Percentiles rank a stretch among this genome's conserved stretches.
These are phyloP conservation scores for Lamellibrachia luymesi DNA, from an alignment of 1,140 invertebrate genomes.

Conservation along the genomic window DNA sequence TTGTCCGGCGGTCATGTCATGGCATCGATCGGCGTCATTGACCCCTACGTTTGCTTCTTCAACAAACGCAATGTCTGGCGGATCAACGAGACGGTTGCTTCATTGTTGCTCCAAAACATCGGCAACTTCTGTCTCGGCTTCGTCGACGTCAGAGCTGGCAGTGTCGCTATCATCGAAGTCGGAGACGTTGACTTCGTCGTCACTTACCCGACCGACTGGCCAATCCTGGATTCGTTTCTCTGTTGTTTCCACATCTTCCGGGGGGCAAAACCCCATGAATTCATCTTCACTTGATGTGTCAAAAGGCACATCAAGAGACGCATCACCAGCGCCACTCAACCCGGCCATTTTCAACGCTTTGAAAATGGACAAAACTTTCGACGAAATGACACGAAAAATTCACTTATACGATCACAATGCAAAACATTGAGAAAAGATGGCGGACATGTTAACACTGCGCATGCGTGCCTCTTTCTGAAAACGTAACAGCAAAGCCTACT, in stretches of 20 bases:
- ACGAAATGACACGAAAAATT: constrained; percentile 5
- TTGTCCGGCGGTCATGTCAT: too few species aligned
- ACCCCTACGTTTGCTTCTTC: neutral
- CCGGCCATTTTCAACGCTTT: neutral
- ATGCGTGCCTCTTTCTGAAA: constrained; percentile 12
- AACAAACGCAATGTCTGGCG: neutral
- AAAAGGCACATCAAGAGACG: constrained; percentile 6
- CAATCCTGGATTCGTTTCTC: neutral
- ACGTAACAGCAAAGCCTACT: neutral
- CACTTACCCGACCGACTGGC: neutral
- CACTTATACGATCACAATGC: constrained; percentile 10
- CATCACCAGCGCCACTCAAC: neutral
- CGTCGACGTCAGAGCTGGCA: neutral
- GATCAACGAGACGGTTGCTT: neutral
- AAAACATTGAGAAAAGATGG: constrained; percentile 10
- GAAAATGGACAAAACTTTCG: neutral
- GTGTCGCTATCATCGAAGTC: neutral
- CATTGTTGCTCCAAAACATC: neutral
- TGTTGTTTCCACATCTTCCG: neutral
- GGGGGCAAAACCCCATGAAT: neutral
- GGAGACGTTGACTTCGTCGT: neutral
- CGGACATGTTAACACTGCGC: constrained; percentile 2
- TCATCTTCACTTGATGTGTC: neutral
- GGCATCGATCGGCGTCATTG: neutral
- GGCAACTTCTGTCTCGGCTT: neutral